Base-by-base conservation (phyloP, 2,797 vertebrate species). In the Ciconia nigra region DNA sequence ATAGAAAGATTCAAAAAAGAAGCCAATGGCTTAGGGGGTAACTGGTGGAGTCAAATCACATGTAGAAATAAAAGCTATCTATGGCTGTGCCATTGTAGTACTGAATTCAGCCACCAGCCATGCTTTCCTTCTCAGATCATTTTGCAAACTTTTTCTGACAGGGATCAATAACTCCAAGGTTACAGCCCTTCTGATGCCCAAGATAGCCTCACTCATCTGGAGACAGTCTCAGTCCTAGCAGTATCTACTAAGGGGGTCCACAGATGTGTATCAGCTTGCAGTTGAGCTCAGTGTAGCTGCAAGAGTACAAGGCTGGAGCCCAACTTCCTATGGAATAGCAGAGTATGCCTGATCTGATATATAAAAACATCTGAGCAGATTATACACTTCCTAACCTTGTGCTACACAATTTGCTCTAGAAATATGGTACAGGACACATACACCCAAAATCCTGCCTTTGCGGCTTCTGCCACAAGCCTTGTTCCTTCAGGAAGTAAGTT, bases 351-450 rank as follows among this genome's bases (percentile, higher is more conserved):
- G 21, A 7, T 73, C 47, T 63, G 59, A 46, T 18, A 33, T 9
- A 63, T 51, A 29, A 28, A 85, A 76, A 65, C 31, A 62, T 25
- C 51, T 41, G 33, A 87, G 52, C 25, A 70, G 42, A 70, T 35
- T 66, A 31, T 47, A 78, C 14, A 52, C 13, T 13, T 87, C 44
- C 55, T 70, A 77, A 58, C 15, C 10, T 69, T 20, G 4, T 52
- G 24, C 28, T 79, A 58, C 79, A 15, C 10, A 41, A 26, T 9
- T 9, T 80, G 57, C 11, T 25, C 14, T 55, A 49, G 8, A 47
- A 62, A 42, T 10, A 58, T 1, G 1, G 22, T 21, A 63, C 5
- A 28, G 15, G 7, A 2, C 6, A 0, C 0, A 0, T 31, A 41
- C 2, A 1, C 15, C 31, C 47, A 54, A 85, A 69, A 51, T 37